Conservation (phyloP, 2,113 vertebrate genomes). For the Mus pahari region DNA sequence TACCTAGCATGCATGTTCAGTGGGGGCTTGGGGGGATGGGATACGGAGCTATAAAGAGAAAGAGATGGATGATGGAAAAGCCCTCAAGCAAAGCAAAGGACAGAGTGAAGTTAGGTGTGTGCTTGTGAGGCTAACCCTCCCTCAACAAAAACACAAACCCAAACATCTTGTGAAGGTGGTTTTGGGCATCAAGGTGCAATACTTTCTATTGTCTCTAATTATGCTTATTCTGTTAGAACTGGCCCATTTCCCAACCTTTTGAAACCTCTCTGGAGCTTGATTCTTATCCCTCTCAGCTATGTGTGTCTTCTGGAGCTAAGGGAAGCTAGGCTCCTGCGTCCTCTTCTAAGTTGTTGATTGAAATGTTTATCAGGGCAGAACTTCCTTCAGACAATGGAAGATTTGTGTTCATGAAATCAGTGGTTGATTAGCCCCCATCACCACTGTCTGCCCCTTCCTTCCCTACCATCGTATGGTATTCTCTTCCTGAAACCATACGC, state of each 20-base stretch:
- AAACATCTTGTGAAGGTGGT: slow-evolving; percentile 31
- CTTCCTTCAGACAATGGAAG: not conserved
- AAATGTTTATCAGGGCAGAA: slow-evolving; percentile 50
- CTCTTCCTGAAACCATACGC: slow-evolving; percentile 28
- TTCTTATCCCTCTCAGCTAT: slow-evolving; percentile 7
- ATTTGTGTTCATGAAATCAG: slow-evolving; percentile 38
- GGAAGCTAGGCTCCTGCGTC: not conserved
- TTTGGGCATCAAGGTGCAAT: not conserved
- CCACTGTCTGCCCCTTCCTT: not conserved
- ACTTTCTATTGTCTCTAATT: slow-evolving; percentile 55
- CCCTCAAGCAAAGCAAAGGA: not conserved
- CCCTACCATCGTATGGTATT: not conserved
- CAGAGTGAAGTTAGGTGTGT: not conserved
- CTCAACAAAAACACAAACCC: slow-evolving; percentile 38
- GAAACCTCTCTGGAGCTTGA: slow-evolving; percentile 56
- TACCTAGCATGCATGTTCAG: not conserved
- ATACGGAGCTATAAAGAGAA: not conserved
- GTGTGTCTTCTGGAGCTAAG: slow-evolving; percentile 33
- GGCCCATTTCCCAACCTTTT: slow-evolving; percentile 49
- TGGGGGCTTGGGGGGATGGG: not conserved
- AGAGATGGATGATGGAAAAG: slow-evolving; percentile 31
- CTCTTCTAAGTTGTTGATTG: slow-evolving; percentile 53
- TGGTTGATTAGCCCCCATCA: slow-evolving; percentile 6
- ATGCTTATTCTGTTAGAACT: slow-evolving; percentile 40
- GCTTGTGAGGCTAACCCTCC: not conserved